A percentile compares a stretch with the other conserved stretches of the same genome.
These are phyloP conservation scores for Nesometra sesokonis DNA, from an alignment of 35 echinoderm and acorn worm species.

Conservation along the genomic window DNA sequence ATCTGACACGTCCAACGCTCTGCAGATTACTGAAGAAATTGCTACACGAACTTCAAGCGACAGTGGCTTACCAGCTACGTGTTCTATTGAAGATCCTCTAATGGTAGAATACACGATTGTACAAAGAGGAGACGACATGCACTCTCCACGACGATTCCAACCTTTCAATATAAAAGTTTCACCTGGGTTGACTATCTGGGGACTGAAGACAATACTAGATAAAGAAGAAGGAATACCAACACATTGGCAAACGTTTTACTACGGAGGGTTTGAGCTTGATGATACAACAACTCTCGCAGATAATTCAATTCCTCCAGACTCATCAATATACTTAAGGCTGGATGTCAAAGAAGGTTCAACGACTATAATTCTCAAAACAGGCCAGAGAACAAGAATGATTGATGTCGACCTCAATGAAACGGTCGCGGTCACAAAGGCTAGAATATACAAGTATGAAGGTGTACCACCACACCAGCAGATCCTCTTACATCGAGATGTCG, in stretches of 20 bases:
- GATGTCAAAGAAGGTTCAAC: constrained; percentile 14
- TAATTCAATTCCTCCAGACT: not conserved
- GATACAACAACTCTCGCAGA: constrained; percentile 16
- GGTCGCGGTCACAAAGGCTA: constrained; percentile 22
- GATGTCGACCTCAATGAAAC: constrained; percentile 25
- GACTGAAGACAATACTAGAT: constrained; percentile 26
- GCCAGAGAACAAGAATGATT: constrained; percentile 9
- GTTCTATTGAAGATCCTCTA: not conserved
- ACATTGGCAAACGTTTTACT: constrained; percentile 25
- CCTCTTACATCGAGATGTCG: constrained; percentile 16
- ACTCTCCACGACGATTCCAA: not conserved
- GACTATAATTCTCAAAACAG: constrained; percentile 23
- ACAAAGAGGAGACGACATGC: constrained; percentile 1
- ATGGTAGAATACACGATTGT: constrained; percentile 12
- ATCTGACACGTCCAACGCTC: not conserved
- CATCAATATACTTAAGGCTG: constrained; percentile 8
- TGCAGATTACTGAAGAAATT: not conserved
- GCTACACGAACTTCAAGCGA: not conserved
- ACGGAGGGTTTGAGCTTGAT: constrained; percentile 8
- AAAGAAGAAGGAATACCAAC: constrained; percentile 44
- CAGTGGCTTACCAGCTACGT: not conserved
- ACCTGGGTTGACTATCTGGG: constrained; percentile 3
- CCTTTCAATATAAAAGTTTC: constrained; percentile 27
- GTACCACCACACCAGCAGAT: constrained; percentile 45
- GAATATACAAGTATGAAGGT: constrained; percentile 38